Evolutionary conservation across 2,888 invertebrate species (phyloP).

Genomic region (Leptinotarsa peninsularis): DNA sequence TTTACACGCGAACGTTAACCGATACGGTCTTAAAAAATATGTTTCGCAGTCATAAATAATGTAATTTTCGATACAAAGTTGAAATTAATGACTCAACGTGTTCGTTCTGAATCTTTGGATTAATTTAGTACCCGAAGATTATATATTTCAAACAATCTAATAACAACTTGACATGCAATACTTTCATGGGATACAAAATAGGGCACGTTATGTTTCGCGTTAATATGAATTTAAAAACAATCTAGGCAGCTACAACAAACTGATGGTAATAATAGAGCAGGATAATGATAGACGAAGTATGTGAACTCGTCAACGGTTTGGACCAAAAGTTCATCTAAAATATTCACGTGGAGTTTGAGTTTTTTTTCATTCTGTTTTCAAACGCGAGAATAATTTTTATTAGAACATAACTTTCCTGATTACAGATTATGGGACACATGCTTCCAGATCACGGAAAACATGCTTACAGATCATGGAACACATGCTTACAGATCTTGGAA

Average conservation of each 20-base stretch:
- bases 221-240: slow-evolving; percentile 1
- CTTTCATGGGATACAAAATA: slow-evolving; percentile 16
- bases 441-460: too few species aligned
- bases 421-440: too few species aligned
- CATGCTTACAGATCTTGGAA: too few species aligned
- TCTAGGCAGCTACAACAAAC: not conserved
- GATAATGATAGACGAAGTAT: not conserved
- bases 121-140: slow-evolving; percentile 11
- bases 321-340: not conserved
- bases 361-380: too few species aligned
- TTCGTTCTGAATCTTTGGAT: slow-evolving; percentile 9
- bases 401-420: too few species aligned
- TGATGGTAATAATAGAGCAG: not conserved
- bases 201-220: slow-evolving; percentile 3
- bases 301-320: not conserved
- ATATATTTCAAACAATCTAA: slow-evolving; percentile 17
- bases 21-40: slow-evolving; percentile 9
- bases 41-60: not conserved
- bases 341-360: too few species aligned
- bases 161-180: slow-evolving; percentile 19
- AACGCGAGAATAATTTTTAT: too few species aligned
- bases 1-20: not conserved
- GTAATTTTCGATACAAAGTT: slow-evolving; percentile 14
- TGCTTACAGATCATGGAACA: too few species aligned
- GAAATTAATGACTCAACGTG: slow-evolving; percentile 15